Percentiles rank a stretch among this genome's conserved stretches.
phyloP scores from a whole-genome alignment of 2,797 vertebrate species.

The Choloepus didactylus region DNA sequence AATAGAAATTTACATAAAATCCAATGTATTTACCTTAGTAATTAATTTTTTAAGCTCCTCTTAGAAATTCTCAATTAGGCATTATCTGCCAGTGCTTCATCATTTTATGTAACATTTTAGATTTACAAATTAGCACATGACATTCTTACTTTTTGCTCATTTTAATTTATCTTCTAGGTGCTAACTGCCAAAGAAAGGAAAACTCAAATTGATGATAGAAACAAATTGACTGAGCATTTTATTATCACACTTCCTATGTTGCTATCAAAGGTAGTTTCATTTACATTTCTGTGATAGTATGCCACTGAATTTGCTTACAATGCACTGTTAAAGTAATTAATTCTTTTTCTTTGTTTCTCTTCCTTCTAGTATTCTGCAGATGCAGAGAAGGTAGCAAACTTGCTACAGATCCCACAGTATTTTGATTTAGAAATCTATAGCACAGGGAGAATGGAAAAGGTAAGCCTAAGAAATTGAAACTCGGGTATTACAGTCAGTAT shows the following conservation, averaged over 20 bases:
- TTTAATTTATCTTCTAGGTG: slow-evolving; percentile 90
- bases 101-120: slow-evolving; percentile 58
- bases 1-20: slow-evolving; percentile 1
- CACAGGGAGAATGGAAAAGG: slow-evolving; percentile 95
- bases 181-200: slow-evolving; percentile 99
- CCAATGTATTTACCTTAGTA: slow-evolving; percentile 15
- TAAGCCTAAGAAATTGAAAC: slow-evolving; percentile 79
- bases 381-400: slow-evolving; percentile 98
- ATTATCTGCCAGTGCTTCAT: slow-evolving; percentile 27
- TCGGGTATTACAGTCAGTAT: slow-evolving; percentile 17
- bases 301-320: not conserved
- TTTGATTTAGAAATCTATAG: slow-evolving; percentile 99
- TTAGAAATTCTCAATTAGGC: not conserved
- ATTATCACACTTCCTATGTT: slow-evolving; percentile 99
- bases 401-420: slow-evolving; percentile 98
- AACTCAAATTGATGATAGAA: slow-evolving; percentile 99
- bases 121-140: slow-evolving; percentile 58
- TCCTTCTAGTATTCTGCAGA: slow-evolving; percentile 94
- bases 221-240: slow-evolving; percentile 99
- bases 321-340: slow-evolving; percentile 30
- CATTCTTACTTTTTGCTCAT: slow-evolving; percentile 62
- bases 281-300: slow-evolving; percentile 54
- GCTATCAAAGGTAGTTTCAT: slow-evolving; percentile 94
- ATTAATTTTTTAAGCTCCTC: slow-evolving; percentile 24
- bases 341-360: slow-evolving; percentile 43